Conservation (phyloP, 2,113 vertebrate genomes). For the Psammodynastes pulverulentus region DNA sequence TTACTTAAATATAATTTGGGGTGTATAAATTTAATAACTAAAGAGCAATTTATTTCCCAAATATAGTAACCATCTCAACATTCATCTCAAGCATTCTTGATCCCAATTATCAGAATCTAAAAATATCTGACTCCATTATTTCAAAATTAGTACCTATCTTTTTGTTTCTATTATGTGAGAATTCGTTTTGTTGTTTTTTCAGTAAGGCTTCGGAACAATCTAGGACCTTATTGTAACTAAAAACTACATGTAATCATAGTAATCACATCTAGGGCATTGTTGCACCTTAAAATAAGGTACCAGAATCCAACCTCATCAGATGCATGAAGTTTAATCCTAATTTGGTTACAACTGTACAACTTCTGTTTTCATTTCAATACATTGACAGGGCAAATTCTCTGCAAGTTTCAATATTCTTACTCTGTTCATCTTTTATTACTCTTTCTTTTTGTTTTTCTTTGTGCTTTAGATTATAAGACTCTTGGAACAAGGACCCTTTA, state of each 20-base stretch:
- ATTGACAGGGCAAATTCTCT: neutral
- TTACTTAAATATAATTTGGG: slow-evolving; percentile 4
- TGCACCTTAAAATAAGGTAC: neutral
- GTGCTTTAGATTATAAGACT: neutral
- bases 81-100: neutral
- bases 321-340: neutral
- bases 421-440: neutral
- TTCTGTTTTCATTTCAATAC: neutral
- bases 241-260: neutral
- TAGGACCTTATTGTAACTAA: neutral
- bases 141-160: neutral
- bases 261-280: neutral
- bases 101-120: neutral
- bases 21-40: neutral
- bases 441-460: neutral
- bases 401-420: neutral
- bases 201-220: neutral
- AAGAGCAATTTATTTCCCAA: neutral
- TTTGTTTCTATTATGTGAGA: neutral
- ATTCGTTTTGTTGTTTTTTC: neutral
- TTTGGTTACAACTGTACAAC: too few species aligned
- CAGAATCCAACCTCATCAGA: neutral
- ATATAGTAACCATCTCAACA: neutral
- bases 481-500: neutral
- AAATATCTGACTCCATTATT: neutral